Base-by-base conservation (phyloP, 2,888 invertebrate species). In the Galerucella nymphaeae region DNA sequence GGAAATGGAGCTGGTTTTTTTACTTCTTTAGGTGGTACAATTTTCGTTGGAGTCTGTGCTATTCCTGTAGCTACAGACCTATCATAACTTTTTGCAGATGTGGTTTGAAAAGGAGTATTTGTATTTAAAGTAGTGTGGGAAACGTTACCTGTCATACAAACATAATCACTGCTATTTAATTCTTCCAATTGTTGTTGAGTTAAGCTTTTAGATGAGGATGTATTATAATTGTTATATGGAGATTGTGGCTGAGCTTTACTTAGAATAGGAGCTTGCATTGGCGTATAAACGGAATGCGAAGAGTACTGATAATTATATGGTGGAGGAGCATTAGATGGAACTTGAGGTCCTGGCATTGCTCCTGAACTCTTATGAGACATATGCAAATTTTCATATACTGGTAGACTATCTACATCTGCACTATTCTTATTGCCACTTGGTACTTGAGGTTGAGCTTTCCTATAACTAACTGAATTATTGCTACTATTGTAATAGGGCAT, bases 401-500 rank as follows among this genome's bases (percentile, higher is more conserved):
- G 90, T 23, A 87, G 87, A 6, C 83, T 81, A 73, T 90, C 90
- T 76, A 84, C 69, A 86, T 86, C 85, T 84, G 89, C 79, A 50
- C 78, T 78, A 69, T 80, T 83, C 76, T 86, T 87, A 75, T 85
- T 87, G 76, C 90, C 90, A 20, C 90, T 89, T 72, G 94, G 92
- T 58, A 94, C 93, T 86, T 95, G 95, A 0, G 95, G 95, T 83
- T 95, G 94, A 10, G 95, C 95, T 84, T 94, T 93, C 76, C 92
- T 91, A 79, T 90, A 90, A 55, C 87, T 50, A 65, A 89, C 82
- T 78, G 87, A 81, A 78, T 86, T 83, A 84, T 88, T 83, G 83
- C 87, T 83, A 84, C 87, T 88, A 41, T 81, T 82, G 80, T 91
- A 92, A 82, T 91, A 92, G 1, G 91, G 90, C 30, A 90, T 88